Evolutionary conservation across 2,797 vertebrate genomes (phyloP), one percentile per base, ranked within the genome.

Genomic region (Cichlasoma orientale): DNA sequence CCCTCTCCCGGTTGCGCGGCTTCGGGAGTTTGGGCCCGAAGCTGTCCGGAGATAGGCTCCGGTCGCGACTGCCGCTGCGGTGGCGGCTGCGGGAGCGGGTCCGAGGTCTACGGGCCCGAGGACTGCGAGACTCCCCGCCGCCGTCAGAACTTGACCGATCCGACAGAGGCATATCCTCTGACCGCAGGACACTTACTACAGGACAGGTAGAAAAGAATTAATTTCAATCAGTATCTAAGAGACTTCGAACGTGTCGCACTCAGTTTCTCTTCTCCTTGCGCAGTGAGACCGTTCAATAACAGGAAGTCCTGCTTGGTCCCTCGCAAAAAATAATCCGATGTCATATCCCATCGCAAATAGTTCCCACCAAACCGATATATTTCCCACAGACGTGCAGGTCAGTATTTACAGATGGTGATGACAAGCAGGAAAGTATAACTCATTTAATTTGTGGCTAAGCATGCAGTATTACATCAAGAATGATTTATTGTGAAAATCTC

Each of bases 21-120:
- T 89, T 93, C 9, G 92, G 94, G 0, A 94, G 93, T 78, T 89
- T 93, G 13, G 94, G 94, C 19, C 94, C 94, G 5, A 94, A 95
- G 56, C 92, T 93, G 21, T 93, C 85, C 18, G 94, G 94, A 7
- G 94, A 95, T 23, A 93, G 72, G 54, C 94, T 95, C 2, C 81
- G 73, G 0, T 92, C 91, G 3, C 88, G 84, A 78, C 93, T 93
- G 56, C 63, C 78, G 77, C 86, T 93, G 27, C 90, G 89, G 57
- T 92, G 77, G 18, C 92, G 89, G 79, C 92, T 94, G 31, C 90
- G 89, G 53, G 94, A 94, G 5, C 93, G 92, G 79, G 92, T 93
- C 5, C 92, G 90, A 1, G 72, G 86, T 58, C 94, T 94, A 16
- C 94, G 91, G 53, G 80, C 63, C 18, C 92, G 93, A 4, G 93